Base-by-base conservation (phyloP, 2,113 vertebrate species). In the Cariama cristata region DNA sequence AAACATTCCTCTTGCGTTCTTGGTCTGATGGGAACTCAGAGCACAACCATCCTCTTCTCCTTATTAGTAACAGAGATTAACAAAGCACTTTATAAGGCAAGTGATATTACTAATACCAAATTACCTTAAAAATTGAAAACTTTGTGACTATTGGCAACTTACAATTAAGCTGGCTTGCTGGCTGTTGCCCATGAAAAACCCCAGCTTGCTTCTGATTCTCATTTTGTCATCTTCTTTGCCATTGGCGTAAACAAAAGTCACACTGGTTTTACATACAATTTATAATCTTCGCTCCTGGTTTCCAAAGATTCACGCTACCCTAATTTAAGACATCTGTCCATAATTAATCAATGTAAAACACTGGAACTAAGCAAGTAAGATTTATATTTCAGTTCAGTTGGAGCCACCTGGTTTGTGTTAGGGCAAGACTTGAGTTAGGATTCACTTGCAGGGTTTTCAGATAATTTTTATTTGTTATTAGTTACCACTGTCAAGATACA, bases 401-500 rank as follows among this genome's bases (percentile, higher is more conserved):
- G 49, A 85, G 74, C 33, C 74, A 73, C 62, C 40, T 93, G 87
- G 44, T 93, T 82, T 72, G 38, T 30, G 62, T 85, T 72, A 93
- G 14, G 28, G 30, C 35, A 85, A 64, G 64, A 68, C 64, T 33
- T 30, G 33, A 47, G 47, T 63, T 55, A 71, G 11, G 52, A 87
- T 68, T 68, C 77, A 88, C 24, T 87, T 53, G 33, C 50, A 85
- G 63, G 6, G 6, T 55, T 88, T 82, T 72, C 53, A 92, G 60
- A 89, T 53, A 38, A 19, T 28, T 88, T 42, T 80, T 66, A 24
- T 44, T 90, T 94, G 79, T 97, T 95, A 82, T 94, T 93, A 86
- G 92, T 95, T 93, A 96, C 95, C 86, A 85, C 62, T 82, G 90
- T 97, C 87, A 94, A 95, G 85, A 97, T 35, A 81, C 44, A 95